Base-by-base conservation (phyloP, 2,797 vertebrate species). In the Pelodytes ibericus region DNA sequence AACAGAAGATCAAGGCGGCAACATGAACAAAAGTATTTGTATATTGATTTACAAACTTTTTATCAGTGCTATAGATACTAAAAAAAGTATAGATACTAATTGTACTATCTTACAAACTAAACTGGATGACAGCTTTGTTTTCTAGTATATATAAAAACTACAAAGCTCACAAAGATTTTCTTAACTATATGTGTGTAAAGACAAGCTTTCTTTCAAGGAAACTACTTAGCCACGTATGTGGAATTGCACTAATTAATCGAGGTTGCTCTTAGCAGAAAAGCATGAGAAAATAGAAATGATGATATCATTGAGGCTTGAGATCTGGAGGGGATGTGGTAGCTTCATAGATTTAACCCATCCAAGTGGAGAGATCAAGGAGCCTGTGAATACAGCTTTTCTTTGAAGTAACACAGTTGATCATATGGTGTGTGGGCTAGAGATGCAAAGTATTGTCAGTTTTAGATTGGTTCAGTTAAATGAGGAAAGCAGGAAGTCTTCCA, bases 351-450 rank as follows among this genome's bases (percentile, higher is more conserved):
- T 30, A 70, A 75, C 73, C 73, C 36, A 69, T 57, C 41, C 73
- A 69, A 75, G 57, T 20, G 57, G 58, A 13, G 30, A 70, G 58
- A 61, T 76, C 74, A 76, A 70, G 66, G 51, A 64, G 74, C 67
- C 47, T 76, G 59, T 44, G 67, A 76, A 76, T 71, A 59, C 22
- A 1, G 31, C 44, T 18, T 47, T 61, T 7, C 58, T 76, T 75
- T 75, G 74, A 69, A 70, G 74, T 70, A 62, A 39, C 49, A 27
- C 26, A 62, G 29, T 61, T 70, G 74, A 75, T 75, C 74, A 75
- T 65, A 75, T 75, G 65, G 65, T 63, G 65, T 70, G 74, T 75
- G 74, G 74, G 65, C 58, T 69, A 62, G 16, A 71, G 39, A 75
- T 39, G 68, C 73, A 51, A 62, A 70, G 66, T 62, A 18, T 41